Evolutionary conservation across 2,888 invertebrate genomes (phyloP), one percentile per base, ranked within the genome.

Genomic region (Sarcophaga caerulescens): DNA sequence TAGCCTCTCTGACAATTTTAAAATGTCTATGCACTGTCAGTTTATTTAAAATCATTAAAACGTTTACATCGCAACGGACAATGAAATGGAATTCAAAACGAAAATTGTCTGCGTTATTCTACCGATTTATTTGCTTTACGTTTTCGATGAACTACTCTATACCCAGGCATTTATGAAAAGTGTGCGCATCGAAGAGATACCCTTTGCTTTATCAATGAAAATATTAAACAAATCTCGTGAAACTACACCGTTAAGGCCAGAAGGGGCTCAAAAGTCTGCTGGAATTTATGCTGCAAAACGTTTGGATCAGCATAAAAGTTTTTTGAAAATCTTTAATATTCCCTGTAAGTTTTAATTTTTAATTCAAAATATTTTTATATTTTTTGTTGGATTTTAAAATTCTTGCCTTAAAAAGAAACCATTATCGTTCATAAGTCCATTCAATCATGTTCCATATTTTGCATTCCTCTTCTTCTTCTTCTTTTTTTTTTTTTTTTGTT

Each of bases 291-390:
- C 91, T 2, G 89, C 90, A 23, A 89, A 90, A 4, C 89, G 89
- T n/a, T 68, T 92, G 75, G 91, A 92, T 69, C 89, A 92, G 70
- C 90, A 90, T 14, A 89, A 92, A 44, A 89, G 90, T 21, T 93
- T 93, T 82, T 89, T 93, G 23, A 91, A 93, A 84, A 84, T 93
- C 0, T 93, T 93, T 62, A 91, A 93, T 85, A 90, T 93, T 82
- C 93, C 93, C 19, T 93, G 92, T 92, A 87, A 89, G 91, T 76
- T 65, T 47, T 14, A 47, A 47, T 47, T 47, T 11, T 14, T 0
- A 47, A 14, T 14, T 17, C 12, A 17, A 52, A 52, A 52, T 17
- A 52, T 52, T 14, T 3, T 52, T 52, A 1, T 14, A 1, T 14
- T 14, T 14, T 14, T 52, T 52, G 0, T 52, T 52, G 4, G 17